Conservation (phyloP, 2,797 vertebrate species). For the Dendrocincla fuliginosa region DNA sequence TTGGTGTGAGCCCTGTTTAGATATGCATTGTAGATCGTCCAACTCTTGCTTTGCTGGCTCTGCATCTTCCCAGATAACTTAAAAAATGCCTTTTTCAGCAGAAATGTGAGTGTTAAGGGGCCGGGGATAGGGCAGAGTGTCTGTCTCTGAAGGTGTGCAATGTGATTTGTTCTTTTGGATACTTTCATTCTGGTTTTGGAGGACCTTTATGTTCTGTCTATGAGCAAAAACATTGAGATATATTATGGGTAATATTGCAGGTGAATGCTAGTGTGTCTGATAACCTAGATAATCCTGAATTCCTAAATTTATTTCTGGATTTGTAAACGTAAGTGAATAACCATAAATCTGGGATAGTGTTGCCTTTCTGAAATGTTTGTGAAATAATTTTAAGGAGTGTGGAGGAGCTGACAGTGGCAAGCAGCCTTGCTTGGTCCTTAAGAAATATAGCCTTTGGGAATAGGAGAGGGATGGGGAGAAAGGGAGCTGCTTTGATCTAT, state of each 20-base stretch:
- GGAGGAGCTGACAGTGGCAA: neutral
- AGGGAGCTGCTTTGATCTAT: conserved; percentile 32
- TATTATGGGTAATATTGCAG: neutral
- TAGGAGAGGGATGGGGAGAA: neutral
- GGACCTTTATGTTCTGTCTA: neutral
- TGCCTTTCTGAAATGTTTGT: neutral
- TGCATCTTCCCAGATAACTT: neutral
- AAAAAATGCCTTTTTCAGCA: neutral
- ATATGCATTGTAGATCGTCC: neutral
- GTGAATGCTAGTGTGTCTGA: neutral
- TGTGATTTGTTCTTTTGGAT: neutral
- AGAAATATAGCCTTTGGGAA: conserved; percentile 15
- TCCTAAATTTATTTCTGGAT: neutral
- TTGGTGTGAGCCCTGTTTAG: neutral
- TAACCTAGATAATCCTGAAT: neutral
- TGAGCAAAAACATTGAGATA: neutral
- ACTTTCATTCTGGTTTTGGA: neutral
- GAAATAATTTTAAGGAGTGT: neutral
- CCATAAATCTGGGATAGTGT: neutral
- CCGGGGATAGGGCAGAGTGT: neutral
- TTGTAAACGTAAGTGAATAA: neutral
- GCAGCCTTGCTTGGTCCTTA: conserved; percentile 5
- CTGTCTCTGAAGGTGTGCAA: neutral
- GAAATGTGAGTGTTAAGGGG: neutral
- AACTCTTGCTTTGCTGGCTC: neutral